Base-by-base conservation (phyloP, 2,888 invertebrate genomes). In the Temnothorax unifasciatus region DNA sequence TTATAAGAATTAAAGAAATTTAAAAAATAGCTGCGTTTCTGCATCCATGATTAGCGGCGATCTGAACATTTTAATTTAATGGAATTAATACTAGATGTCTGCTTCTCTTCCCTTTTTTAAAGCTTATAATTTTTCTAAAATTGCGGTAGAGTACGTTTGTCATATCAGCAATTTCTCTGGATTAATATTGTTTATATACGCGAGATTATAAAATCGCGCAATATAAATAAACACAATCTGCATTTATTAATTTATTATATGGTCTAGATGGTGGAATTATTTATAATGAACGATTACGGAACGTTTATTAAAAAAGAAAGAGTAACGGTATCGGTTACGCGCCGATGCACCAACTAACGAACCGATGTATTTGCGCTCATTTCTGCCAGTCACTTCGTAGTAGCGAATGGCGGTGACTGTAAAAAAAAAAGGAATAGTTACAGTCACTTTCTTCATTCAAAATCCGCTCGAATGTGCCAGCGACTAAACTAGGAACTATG, bases 291-390 rank as follows among this genome's bases (percentile, higher is more conserved):
- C 13, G 13, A 79, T 66, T 47, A 76, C 15, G 54, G 54, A 69
- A 52, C 15, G 34, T 47, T 79, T 63, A 29, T 41, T 57, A 50
- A 68, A 61, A 29, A 64, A 73, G 47, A 86, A 82, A 82, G 13
- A 52, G 25, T 86, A 90, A 84, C 86, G 84, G 84, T 85, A 76
- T 85, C 83, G 74, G 86, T 86, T 86, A 88, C 82, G 88, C 88
- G 41, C 69, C 88, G 84, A 85, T 85, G 84, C 83, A 76, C 82
- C 34, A 83, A 73, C 82, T 87, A 88, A 90, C 83, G 87, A 90
- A 87, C 87, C 88, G 59, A 81, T 47, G 57, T 86, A 83, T 86
- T 77, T 90, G 85, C 83, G 83, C 88, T 86, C 82, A 61, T 85
- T 90, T 85, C 81, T 84, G 54, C 61, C 25, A 83, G 29, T 57